Evolutionary conservation across 2,888 invertebrate genomes (phyloP), one percentile per base, ranked within the genome.

Genomic region (Parthenolecanium corni): DNA sequence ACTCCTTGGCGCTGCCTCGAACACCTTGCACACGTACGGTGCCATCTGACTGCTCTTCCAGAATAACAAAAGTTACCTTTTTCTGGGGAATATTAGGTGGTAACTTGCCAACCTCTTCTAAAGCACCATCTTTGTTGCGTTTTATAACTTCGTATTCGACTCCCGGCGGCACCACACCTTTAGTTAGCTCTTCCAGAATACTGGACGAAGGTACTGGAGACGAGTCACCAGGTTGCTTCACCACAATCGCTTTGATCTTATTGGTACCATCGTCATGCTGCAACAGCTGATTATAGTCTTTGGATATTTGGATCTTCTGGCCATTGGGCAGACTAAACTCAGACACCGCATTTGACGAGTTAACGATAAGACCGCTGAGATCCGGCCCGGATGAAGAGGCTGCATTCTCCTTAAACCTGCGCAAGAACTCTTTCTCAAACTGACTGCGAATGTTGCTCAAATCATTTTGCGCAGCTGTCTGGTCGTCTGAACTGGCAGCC

Each of bases 21-120:
- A 89, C 83, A 1, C 88, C 88, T 72, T 89, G 87, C 0, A 89
- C 88, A 74, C 89, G 89, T 68, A 86, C 86, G 23, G 85, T 85
- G 5, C 89, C 89, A 69, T 89, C 89, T 3, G 85, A 80, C 71
- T 89, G 89, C 71, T 90, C 89, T 73, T 89, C 89, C 12, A 90
- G 75, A 49, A 89, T 84, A 0, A 90, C 89, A 69, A 89, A 89
- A 0, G 89, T 89, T 0, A 89, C 88, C 71, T 89, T 88, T 74
- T 89, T 89, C 67, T 83, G 81, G 21, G 83, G 80, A 24, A 84
- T 71, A 67, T 74, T 79, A 52, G 79, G 77, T 25, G 79, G 79
- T 0, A 69, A 52, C 62, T 82, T 82, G 0, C 78, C 77, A 1
- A 85, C 78, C 70, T 84, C 82, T 69, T 88, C 86, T 0, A 86